Percentiles rank a stretch among this genome's conserved stretches.
Conservation (phyloP, 1,140 invertebrate genomes). For the Drosophila parabipectinata region DNA sequence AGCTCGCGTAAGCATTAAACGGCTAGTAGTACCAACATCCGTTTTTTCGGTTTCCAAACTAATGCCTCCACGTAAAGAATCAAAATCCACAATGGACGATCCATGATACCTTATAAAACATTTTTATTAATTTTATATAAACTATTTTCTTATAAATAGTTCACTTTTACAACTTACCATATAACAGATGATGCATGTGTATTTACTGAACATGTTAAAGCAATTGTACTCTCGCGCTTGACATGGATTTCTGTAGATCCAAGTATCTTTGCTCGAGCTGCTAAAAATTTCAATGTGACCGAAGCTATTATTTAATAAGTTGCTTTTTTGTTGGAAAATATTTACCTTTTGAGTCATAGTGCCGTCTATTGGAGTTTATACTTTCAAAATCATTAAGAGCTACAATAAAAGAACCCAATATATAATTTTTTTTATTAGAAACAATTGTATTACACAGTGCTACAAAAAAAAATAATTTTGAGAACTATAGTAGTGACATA, state of each 20-base stretch:
- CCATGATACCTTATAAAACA: constrained; percentile 88
- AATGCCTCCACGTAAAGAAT: constrained; percentile 93
- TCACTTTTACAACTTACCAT: constrained; percentile 52
- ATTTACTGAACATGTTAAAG: constrained; percentile 94
- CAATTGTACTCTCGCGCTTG: constrained; percentile 95
- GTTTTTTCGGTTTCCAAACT: constrained; percentile 96
- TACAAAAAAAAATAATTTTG: too few species aligned
- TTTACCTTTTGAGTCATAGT: constrained; percentile 75
- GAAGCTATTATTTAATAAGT: not conserved
- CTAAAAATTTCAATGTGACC: constrained; percentile 58
- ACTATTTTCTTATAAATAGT: too few species aligned
- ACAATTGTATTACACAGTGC: too few species aligned
- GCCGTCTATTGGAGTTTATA: constrained; percentile 55
- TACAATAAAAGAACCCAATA: constrained; percentile 22
- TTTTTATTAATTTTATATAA: not conserved
- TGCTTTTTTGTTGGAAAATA: not conserved
- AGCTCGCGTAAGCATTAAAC: constrained; percentile 94
- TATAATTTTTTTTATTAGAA: too few species aligned
- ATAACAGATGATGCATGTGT: constrained; percentile 89
- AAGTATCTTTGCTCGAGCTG: constrained; percentile 93
- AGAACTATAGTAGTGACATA: too few species aligned
- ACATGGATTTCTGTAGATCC: constrained; percentile 95
- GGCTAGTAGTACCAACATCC: constrained; percentile 93
- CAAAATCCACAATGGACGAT: constrained; percentile 91
- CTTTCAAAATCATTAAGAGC: constrained; percentile 63